Evolutionary conservation across 2,113 vertebrate genomes (phyloP).

Genomic region (Syngnathus floridae): DNA sequence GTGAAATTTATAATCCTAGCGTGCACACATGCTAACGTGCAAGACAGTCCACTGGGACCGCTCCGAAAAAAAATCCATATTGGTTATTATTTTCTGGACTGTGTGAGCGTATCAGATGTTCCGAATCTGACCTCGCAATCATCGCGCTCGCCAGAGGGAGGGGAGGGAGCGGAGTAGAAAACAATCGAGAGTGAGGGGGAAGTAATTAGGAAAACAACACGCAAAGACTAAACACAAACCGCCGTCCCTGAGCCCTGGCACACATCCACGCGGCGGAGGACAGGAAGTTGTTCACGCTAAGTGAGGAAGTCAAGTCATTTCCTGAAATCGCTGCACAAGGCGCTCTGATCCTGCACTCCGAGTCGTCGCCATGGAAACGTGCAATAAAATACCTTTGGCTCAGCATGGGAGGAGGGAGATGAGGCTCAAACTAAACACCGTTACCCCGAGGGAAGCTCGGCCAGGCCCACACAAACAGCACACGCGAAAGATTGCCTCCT

Average conservation of each 20-base stretch:
- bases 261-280: slow-evolving; percentile 56
- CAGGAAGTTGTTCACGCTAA: slow-evolving; percentile 76
- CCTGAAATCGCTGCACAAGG: slow-evolving; percentile 68
- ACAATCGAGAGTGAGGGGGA: slow-evolving; percentile 47
- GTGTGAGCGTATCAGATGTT: slow-evolving; percentile 16
- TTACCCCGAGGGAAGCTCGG: slow-evolving; percentile 45
- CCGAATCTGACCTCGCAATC: slow-evolving; percentile 21
- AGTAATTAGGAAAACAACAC: slow-evolving; percentile 59
- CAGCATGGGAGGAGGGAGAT: slow-evolving; percentile 56
- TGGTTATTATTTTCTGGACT: not conserved
- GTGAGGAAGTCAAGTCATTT: slow-evolving; percentile 76
- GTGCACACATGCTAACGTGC: slow-evolving; percentile 17
- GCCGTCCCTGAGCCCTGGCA: slow-evolving; percentile 57
- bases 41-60: slow-evolving; percentile 18
- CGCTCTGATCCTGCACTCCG: slow-evolving; percentile 47
- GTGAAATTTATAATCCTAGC: slow-evolving; percentile 60
- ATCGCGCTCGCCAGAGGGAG: slow-evolving; percentile 21
- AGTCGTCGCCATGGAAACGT: slow-evolving; percentile 54
- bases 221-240: slow-evolving; percentile 55
- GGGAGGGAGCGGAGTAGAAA: not conserved
- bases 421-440: slow-evolving; percentile 59
- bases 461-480: slow-evolving; percentile 53
- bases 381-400: slow-evolving; percentile 64
- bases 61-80: too few relatives aligned
- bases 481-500: slow-evolving; percentile 23